Conservation (phyloP, 2,797 vertebrate genomes). For the Tapera naevia region DNA sequence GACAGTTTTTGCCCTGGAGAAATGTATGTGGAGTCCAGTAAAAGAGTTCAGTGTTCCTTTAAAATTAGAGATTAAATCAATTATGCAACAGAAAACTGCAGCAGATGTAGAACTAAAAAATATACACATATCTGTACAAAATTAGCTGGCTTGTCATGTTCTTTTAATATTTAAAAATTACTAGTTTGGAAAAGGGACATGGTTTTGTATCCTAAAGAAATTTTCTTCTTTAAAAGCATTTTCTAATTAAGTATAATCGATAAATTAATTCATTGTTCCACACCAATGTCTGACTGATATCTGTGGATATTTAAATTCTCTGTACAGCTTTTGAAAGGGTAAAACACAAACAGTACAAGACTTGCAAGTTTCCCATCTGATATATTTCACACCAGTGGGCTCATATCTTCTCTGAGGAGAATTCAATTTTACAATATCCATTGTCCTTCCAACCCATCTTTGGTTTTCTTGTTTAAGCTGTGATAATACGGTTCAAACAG, state of each 20-base stretch:
- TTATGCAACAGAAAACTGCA: constrained; percentile 78
- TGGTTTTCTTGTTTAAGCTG: background rate
- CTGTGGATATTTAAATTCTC: background rate
- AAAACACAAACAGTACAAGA: background rate
- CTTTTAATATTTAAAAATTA: constrained; percentile 65
- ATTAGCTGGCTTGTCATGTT: constrained; percentile 71
- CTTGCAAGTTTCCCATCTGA: background rate
- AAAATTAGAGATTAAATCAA: constrained; percentile 85
- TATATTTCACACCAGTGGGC: background rate
- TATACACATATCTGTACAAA: constrained; percentile 70
- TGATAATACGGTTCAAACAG: background rate
- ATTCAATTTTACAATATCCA: background rate
- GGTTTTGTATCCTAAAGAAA: constrained; percentile 46
- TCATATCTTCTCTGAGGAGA: background rate
- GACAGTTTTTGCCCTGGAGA: constrained; percentile 81
- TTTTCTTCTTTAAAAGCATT: background rate
- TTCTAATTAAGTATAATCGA: background rate
- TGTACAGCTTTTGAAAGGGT: background rate
- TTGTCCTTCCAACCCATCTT: fast-evolving
- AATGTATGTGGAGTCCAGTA: constrained; percentile 77
- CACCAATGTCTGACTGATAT: background rate
- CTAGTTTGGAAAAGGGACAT: constrained; percentile 30
- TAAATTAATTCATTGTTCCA: background rate
- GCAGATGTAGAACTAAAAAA: constrained; percentile 74
- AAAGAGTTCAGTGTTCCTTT: constrained; percentile 79